phyloP scores from a whole-genome alignment of 2,888 invertebrate genomes.

The Coelinius sp. region DNA sequence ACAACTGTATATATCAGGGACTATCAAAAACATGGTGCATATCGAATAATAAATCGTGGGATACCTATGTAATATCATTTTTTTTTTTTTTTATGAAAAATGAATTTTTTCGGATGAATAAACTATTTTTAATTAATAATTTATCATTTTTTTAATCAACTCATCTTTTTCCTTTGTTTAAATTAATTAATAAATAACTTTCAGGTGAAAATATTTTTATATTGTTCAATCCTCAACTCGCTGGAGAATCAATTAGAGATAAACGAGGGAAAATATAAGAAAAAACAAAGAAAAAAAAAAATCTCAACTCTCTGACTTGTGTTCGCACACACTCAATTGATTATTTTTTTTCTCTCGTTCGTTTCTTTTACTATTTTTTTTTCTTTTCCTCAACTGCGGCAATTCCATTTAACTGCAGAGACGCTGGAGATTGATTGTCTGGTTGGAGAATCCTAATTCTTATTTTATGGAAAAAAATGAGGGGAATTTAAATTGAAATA shows the following conservation, averaged over 20 bases:
- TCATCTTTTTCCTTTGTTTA: too few species aligned
- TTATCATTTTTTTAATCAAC: too few species aligned
- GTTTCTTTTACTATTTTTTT: background rate
- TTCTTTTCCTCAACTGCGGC: background rate
- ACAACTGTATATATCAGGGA: constrained; percentile 4
- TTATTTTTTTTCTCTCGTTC: background rate
- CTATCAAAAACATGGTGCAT: constrained; percentile 19
- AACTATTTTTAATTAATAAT: background rate
- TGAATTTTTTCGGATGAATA: background rate
- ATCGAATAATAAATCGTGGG: background rate
- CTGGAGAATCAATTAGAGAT: constrained; percentile 13
- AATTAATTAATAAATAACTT: too few species aligned
- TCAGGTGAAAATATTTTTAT: background rate
- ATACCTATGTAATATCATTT: too few species aligned
- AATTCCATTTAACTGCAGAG: constrained; percentile 23
- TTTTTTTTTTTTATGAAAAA: too few species aligned
- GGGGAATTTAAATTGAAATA: background rate
- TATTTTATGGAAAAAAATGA: background rate
- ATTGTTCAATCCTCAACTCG: constrained; percentile 9
- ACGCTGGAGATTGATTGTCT: constrained; percentile 7
- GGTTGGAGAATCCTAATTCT: background rate
- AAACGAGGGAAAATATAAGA: background rate
- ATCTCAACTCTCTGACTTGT: constrained; percentile 4
- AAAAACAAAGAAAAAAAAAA: background rate
- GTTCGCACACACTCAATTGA: constrained; percentile 8